Evolutionary conservation across 2,113 vertebrate genomes (phyloP).

Genomic region (Cromileptes altivelis): DNA sequence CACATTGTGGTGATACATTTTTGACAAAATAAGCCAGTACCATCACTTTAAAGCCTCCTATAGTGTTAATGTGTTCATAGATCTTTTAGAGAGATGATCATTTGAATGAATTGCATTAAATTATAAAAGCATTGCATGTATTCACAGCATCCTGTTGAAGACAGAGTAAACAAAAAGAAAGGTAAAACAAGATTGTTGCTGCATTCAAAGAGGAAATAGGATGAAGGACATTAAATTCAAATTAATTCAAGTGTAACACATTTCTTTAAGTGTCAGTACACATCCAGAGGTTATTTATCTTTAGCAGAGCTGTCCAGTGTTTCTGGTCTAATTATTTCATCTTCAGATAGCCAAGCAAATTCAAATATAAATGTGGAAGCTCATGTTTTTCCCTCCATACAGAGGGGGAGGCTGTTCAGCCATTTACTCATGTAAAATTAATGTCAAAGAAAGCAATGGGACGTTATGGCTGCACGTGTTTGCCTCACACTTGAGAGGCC

Average conservation of each 20-base stretch:
- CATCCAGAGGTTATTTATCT: slow-evolving; percentile 33
- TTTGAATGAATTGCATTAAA: not conserved
- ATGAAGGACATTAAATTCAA: slow-evolving; percentile 1
- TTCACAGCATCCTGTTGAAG: not conserved
- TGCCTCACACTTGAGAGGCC: slow-evolving; percentile 67
- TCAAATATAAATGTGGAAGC: slow-evolving; percentile 49
- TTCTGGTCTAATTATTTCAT: slow-evolving; percentile 66
- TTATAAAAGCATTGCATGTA: not conserved
- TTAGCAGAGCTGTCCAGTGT: slow-evolving; percentile 17
- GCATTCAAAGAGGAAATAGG: not conserved
- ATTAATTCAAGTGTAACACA: slow-evolving; percentile 41
- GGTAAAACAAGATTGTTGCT: not conserved
- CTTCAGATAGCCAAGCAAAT: slow-evolving; percentile 44
- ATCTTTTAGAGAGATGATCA: not conserved
- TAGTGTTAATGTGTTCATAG: not conserved
- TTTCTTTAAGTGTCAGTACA: slow-evolving; percentile 33
- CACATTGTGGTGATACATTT: not conserved
- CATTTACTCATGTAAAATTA: slow-evolving; percentile 77
- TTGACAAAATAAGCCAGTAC: not conserved
- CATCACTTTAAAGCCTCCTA: not conserved
- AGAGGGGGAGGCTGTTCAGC: slow-evolving; percentile 59
- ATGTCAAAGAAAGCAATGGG: slow-evolving; percentile 70
- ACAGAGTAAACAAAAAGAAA: not conserved
- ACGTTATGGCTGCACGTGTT: slow-evolving; percentile 73
- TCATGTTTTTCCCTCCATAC: slow-evolving; percentile 63